phyloP scores from a whole-genome alignment of 2,888 invertebrate genomes.

The Pardosa pseudoannulata region DNA sequence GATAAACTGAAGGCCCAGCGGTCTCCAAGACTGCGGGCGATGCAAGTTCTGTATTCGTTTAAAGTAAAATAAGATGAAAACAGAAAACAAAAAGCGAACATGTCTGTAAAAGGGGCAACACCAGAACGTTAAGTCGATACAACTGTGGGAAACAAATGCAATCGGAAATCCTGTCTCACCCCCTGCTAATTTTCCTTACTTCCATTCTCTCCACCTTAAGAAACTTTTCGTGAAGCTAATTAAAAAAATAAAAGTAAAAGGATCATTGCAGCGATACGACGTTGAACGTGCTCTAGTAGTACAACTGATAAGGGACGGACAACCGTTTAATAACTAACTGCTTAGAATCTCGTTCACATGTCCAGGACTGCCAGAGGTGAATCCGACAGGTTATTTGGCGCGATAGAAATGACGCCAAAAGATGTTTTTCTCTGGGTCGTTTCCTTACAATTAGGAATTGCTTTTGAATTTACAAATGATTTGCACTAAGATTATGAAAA shows the following conservation, averaged over 20 bases:
- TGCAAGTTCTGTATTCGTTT: background rate
- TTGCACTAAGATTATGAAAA: no score
- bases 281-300: slow-evolving; percentile 18
- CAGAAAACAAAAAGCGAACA: slow-evolving; percentile 24
- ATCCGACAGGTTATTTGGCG: slow-evolving; percentile 23
- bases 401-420: background rate
- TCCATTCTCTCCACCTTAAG: slow-evolving; percentile 10
- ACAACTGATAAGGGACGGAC: slow-evolving; percentile 38
- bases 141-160: slow-evolving; percentile 64
- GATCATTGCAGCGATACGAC: slow-evolving; percentile 13
- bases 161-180: slow-evolving; percentile 67
- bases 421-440: no score
- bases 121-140: slow-evolving; percentile 37
- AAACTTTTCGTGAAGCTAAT: slow-evolving; percentile 17
- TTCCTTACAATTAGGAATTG: no score
- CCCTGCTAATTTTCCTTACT: slow-evolving; percentile 54
- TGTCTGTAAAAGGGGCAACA: slow-evolving; percentile 32
- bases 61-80: slow-evolving; percentile 10
- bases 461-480: no score
- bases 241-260: slow-evolving; percentile 3
- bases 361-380: slow-evolving; percentile 38
- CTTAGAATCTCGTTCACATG: slow-evolving; percentile 54
- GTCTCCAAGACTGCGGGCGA: background rate
- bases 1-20: background rate
- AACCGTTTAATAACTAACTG: slow-evolving; percentile 59